Percentiles rank a stretch among this genome's conserved stretches.
phyloP scores from a whole-genome alignment of 2,113 vertebrate genomes.

The Pituophis catenifer region DNA sequence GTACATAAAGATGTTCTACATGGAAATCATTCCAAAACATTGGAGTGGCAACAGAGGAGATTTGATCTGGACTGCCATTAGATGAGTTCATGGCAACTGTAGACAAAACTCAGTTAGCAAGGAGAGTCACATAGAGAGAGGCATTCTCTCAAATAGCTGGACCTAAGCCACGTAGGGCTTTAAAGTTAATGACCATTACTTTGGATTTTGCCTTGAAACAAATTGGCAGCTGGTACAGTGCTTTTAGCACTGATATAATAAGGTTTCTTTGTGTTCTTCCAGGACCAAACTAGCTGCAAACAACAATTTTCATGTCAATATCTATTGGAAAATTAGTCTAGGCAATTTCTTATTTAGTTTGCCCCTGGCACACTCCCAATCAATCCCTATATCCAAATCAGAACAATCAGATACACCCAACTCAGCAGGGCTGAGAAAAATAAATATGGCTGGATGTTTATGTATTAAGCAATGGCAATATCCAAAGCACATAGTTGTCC shows the following conservation, averaged over 20 bases:
- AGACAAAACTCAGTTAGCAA: background rate
- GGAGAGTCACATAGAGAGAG: background rate
- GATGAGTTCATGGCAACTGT: background rate
- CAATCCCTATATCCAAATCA: background rate
- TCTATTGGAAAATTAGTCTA: background rate
- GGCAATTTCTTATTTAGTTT: background rate
- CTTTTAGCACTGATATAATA: background rate
- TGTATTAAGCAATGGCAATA: background rate
- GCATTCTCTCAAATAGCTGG: background rate
- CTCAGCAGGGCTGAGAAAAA: background rate
- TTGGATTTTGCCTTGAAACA: background rate
- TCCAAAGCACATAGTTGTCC: background rate
- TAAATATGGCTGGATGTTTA: background rate
- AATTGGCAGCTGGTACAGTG: background rate
- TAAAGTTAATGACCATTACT: background rate
- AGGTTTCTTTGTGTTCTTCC: background rate
- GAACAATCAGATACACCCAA: background rate
- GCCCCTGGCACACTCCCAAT: background rate
- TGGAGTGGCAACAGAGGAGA: background rate
- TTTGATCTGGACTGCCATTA: background rate
- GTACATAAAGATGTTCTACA: background rate
- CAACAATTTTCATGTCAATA: background rate
- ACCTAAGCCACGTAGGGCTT: background rate
- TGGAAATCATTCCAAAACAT: background rate
- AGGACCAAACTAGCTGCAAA: background rate